A percentile compares a stretch with the other conserved stretches of the same genome.
These are phyloP conservation scores for Schizopygopsis pylzovi DNA, from an alignment of 2,797 vertebrate genomes.

Conservation along the genomic window DNA sequence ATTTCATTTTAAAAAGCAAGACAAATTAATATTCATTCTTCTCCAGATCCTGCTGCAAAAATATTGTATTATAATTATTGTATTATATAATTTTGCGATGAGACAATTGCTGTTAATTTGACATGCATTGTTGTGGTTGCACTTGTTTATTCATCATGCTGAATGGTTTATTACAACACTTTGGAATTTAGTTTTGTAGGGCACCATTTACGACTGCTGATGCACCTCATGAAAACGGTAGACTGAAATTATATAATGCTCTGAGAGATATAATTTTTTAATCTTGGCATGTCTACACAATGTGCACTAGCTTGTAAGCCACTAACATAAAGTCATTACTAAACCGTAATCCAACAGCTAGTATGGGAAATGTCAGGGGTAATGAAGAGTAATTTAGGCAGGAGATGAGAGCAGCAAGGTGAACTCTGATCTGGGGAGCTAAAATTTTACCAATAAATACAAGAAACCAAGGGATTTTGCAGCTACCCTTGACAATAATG, in stretches of 20 bases:
- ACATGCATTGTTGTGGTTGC: background rate
- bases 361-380: constrained; percentile 57
- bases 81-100: constrained; percentile 47
- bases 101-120: background rate
- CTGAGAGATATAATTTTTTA: constrained; percentile 8
- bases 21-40: constrained; percentile 16
- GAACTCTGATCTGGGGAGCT: constrained; percentile 46
- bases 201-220: constrained; percentile 16
- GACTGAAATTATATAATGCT: background rate
- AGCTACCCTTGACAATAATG: constrained; percentile 48
- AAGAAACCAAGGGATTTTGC: constrained; percentile 39
- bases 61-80: too few relatives aligned
- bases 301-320: constrained; percentile 31
- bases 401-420: constrained; percentile 48
- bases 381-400: constrained; percentile 48
- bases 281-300: constrained; percentile 19
- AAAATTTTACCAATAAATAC: constrained; percentile 50
- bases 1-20: constrained; percentile 66
- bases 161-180: background rate
- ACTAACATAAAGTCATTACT: constrained; percentile 36
- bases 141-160: background rate
- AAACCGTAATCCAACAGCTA: constrained; percentile 28
- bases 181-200: background rate
- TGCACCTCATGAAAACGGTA: background rate
- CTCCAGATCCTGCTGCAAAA: constrained; percentile 60